Base-by-base conservation (phyloP, 1,140 invertebrate genomes). In the Andricus grossulariae region DNA sequence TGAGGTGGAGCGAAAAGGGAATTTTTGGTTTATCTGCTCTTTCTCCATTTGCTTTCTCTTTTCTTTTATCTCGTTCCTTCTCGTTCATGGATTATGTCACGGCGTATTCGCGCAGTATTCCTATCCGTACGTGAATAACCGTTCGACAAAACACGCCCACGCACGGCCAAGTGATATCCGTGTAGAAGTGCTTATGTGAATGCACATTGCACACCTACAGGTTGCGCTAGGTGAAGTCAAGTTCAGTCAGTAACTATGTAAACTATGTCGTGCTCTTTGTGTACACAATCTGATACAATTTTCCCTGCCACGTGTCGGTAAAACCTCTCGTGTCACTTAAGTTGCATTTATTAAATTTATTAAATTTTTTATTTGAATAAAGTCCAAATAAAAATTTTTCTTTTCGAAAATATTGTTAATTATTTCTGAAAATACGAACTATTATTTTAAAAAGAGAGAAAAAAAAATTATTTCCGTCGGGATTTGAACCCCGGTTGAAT, bases 181-280 rank as follows among this genome's bases (percentile, higher is more conserved):
- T 32, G 25, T 32, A 32, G 32, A 39, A 21, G 60, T 66, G 60
- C 60, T 66, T 25, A 66, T 66, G 60, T 39, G 25, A 39, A 66
- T 66, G 60, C 25, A 66, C 60, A 45, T 45, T 45, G 39, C 39
- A 45, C 60, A 66, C 25, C 25, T 39, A 66, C 32, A 66, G 60
- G 60, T 66, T 66, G 25, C 32, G 60, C 60, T 66, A 66, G 60
- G 60, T 66, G 18, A 71, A 76, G 75, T 76, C 75, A 76, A 76
- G 75, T 76, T 76, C 75, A 76, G 71, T 76, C 66, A 76, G 54
- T 71, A 45, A 76, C 75, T 45, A 45, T 45, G 39, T 45, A 45
- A 45, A 45, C 39, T 45, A 45, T 76, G 66, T 72, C 60, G 66
- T 70, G 21, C 50, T 71, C 52, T 57, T 49, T 74, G 73, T 57